These are phyloP conservation scores for Dicranocentrus wangi DNA, from an alignment of 2,888 invertebrate species.

Conservation along the genomic window DNA sequence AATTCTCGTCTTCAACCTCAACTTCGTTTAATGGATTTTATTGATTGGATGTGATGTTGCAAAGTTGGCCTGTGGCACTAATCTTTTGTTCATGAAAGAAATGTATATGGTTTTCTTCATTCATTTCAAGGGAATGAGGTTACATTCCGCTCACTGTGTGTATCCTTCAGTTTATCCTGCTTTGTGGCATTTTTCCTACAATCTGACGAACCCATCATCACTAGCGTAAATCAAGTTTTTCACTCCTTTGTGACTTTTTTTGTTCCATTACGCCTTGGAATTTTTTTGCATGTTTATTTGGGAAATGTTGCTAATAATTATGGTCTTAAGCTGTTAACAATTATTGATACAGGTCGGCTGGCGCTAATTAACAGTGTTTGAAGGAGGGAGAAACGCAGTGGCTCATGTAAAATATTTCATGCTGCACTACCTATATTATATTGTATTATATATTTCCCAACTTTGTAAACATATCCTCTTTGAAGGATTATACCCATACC, in stretches of 20 bases:
- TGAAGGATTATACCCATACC: no score
- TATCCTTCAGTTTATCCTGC: constrained; percentile 18
- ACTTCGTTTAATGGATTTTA: constrained; percentile 35
- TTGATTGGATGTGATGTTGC: constrained; percentile 46
- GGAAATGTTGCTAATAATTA: constrained; percentile 36
- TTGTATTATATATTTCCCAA: no score
- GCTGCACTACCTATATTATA: no score
- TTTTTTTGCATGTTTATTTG: constrained; percentile 28
- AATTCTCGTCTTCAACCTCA: constrained; percentile 8
- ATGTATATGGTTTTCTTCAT: constrained; percentile 11
- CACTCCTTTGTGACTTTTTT: constrained; percentile 5
- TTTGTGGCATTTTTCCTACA: neutral
- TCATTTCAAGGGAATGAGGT: constrained; percentile 42
- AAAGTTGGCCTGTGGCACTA: constrained; percentile 30
- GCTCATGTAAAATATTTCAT: no score
- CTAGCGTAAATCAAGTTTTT: constrained; percentile 10
- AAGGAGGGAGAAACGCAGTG: no score
- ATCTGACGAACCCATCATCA: neutral
- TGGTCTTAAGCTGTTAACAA: neutral
- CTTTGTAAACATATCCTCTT: no score
- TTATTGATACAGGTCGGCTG: neutral
- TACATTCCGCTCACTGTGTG: neutral
- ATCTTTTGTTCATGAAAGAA: constrained; percentile 6
- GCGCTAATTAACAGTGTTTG: no score
- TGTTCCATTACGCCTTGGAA: constrained; percentile 27